Conservation (phyloP, 1,140 invertebrate species). For the Philaenus spumarius region DNA sequence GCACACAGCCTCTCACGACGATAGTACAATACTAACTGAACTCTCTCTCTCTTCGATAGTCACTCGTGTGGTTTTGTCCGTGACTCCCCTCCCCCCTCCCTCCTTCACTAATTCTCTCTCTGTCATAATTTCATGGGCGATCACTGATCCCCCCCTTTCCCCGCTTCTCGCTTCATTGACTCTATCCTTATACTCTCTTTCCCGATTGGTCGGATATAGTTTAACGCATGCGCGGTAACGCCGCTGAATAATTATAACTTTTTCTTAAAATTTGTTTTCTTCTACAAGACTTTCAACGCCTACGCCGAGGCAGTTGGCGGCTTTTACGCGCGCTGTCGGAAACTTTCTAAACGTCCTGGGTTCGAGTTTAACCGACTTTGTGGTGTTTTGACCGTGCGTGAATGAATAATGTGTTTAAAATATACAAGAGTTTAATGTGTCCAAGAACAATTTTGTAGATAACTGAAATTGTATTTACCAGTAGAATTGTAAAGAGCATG, state of each 20-base stretch:
- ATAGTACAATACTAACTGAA: slow-evolving; percentile 31
- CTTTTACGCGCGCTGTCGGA: no score
- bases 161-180: slow-evolving; percentile 16
- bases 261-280: background rate
- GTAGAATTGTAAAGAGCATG: no score
- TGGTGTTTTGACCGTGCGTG: no score
- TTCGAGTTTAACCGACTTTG: no score
- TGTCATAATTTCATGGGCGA: slow-evolving; percentile 20
- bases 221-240: slow-evolving; percentile 13
- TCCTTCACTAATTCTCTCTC: no score
- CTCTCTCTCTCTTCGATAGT: slow-evolving; percentile 23
- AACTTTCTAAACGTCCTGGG: no score
- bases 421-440: no score
- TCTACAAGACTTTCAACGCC: no score
- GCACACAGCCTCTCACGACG: slow-evolving; percentile 43
- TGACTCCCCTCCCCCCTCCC: slow-evolving; percentile 17
- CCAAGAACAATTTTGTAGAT: no score
- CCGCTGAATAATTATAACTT: background rate
- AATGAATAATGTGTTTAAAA: no score
- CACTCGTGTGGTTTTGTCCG: slow-evolving; percentile 17
- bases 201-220: slow-evolving; percentile 14
- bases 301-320: no score
- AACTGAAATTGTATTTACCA: no score
- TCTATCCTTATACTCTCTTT: background rate
- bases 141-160: background rate